Evolutionary conservation across 2,888 invertebrate genomes (phyloP).

Genomic region (Luperina nickerlii): DNA sequence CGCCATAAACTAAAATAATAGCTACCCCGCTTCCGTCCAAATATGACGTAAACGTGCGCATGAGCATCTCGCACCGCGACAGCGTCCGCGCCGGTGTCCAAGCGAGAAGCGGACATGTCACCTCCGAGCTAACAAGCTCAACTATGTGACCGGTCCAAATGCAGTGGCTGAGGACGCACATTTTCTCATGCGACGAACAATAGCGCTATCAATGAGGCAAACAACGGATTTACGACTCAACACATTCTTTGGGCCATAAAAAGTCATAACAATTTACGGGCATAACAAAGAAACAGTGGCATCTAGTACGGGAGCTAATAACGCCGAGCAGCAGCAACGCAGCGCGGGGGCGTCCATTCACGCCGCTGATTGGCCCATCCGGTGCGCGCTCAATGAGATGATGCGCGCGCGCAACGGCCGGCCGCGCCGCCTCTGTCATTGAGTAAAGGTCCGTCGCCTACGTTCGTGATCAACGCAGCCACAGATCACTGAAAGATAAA

Average conservation of each 20-base stretch:
- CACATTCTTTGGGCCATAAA: slow-evolving; percentile 85
- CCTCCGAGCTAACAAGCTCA: slow-evolving; percentile 76
- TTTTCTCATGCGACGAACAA: slow-evolving; percentile 79
- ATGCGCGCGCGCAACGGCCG: slow-evolving; percentile 83
- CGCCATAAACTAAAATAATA: slow-evolving; percentile 59
- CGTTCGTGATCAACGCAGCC: slow-evolving; percentile 81
- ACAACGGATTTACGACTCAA: slow-evolving; percentile 84
- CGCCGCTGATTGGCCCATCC: slow-evolving; percentile 90
- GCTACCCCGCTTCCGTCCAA: slow-evolving; percentile 59
- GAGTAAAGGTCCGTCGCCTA: slow-evolving; percentile 89
- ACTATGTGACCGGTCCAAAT: slow-evolving; percentile 73
- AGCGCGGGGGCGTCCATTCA: slow-evolving; percentile 90
- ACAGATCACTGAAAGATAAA: slow-evolving; percentile 77
- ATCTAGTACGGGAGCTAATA: slow-evolving; percentile 87
- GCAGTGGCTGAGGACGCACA: slow-evolving; percentile 71
- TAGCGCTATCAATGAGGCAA: slow-evolving; percentile 81
- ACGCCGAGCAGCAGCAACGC: slow-evolving; percentile 79
- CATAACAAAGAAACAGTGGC: slow-evolving; percentile 87
- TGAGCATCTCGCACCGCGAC: slow-evolving; percentile 43
- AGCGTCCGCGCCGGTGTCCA: slow-evolving; percentile 41
- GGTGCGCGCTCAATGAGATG: slow-evolving; percentile 90
- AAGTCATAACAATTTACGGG: slow-evolving; percentile 87
- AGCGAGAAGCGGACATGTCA: slow-evolving; percentile 70
- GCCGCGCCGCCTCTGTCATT: slow-evolving; percentile 86
- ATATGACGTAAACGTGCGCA: slow-evolving; percentile 54